Percentiles rank a stretch among this genome's conserved stretches.
Evolutionary conservation across 2,797 vertebrate genomes (phyloP).

Genomic region (Mormyrops boulengeri): DNA sequence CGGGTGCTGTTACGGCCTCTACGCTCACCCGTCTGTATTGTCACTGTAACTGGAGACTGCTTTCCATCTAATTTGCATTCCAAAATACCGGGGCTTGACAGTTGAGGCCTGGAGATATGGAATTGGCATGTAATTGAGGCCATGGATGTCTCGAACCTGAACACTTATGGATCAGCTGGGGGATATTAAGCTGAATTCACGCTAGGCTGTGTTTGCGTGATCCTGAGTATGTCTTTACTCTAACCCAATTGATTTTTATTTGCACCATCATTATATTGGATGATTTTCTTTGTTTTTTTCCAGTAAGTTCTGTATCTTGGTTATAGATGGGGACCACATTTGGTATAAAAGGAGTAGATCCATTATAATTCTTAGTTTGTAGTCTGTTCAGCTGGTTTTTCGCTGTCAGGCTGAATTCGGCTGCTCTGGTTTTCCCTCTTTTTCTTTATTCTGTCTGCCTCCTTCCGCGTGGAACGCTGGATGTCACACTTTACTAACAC

Average conservation of each 20-base stretch:
- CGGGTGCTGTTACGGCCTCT: neutral
- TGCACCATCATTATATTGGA: neutral
- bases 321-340: neutral
- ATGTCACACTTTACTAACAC: neutral
- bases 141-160: neutral
- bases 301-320: neutral
- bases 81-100: neutral
- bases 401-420: neutral
- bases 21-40: neutral
- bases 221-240: neutral
- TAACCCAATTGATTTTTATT: neutral
- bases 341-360: neutral
- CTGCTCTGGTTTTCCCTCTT: neutral
- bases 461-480: neutral
- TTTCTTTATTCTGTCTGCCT: neutral
- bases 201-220: neutral
- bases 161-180: neutral
- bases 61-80: slow-evolving; percentile 33
- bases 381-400: neutral
- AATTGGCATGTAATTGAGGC: neutral
- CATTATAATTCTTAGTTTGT: neutral
- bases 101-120: neutral
- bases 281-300: neutral
- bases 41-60: neutral
- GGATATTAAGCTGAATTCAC: neutral